Evolutionary conservation across 2,113 vertebrate species (phyloP).

Genomic region (Aleadryas rufinucha): DNA sequence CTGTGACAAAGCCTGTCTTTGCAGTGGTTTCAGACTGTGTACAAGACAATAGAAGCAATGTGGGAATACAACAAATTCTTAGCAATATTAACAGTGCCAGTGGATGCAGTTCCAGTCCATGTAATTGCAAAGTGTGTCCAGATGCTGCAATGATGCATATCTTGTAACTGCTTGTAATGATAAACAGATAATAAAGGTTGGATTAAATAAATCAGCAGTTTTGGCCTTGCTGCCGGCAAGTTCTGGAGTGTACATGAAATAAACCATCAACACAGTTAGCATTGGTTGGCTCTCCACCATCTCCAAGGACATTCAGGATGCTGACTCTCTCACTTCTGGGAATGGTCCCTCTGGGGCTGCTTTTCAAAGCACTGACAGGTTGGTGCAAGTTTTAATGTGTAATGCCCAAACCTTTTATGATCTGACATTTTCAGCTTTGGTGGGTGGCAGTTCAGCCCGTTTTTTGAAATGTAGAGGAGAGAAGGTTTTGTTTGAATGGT

Average conservation of each 20-base stretch:
- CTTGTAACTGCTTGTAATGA: background rate
- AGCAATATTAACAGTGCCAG: background rate
- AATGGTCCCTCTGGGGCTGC: background rate
- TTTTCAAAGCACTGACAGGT: background rate
- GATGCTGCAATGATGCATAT: background rate
- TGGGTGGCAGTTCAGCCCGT: background rate
- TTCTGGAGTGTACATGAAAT: background rate
- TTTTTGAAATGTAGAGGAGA: background rate
- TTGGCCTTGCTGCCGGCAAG: background rate
- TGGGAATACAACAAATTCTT: background rate
- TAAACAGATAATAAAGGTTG: background rate
- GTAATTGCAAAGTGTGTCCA: constrained; percentile 9
- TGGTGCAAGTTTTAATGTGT: background rate
- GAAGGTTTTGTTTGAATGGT: background rate
- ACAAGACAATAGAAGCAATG: background rate
- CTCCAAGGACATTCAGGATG: background rate
- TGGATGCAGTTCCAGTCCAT: background rate
- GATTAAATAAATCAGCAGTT: background rate
- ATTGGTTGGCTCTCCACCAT: background rate
- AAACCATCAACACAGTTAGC: background rate
- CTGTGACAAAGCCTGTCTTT: background rate
- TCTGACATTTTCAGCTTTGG: background rate
- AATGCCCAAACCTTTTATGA: background rate
- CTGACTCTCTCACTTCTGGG: background rate
- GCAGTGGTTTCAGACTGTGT: background rate